These are phyloP conservation scores for Dolichoris vasculosae DNA, from an alignment of 1,140 invertebrate species.

Conservation along the genomic window DNA sequence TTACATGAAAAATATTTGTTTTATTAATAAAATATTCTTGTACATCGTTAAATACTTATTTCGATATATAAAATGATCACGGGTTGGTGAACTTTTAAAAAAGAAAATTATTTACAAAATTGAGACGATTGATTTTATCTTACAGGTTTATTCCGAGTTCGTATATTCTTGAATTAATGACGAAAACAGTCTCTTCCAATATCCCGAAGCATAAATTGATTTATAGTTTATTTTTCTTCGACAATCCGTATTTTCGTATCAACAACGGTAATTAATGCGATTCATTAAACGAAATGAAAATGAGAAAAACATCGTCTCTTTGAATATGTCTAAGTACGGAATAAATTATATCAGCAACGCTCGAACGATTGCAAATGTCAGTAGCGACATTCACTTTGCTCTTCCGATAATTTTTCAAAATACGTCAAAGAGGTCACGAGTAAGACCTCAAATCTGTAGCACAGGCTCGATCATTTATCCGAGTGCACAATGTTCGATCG, in stretches of 20 bases:
- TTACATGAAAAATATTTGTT: too few relatives aligned
- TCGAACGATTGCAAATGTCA: not conserved
- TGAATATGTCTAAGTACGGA: too few relatives aligned
- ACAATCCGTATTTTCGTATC: not conserved
- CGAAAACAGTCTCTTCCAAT: not conserved
- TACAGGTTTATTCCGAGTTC: not conserved
- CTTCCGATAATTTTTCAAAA: not conserved
- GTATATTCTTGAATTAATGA: constrained; percentile 8
- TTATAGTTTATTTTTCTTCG: not conserved
- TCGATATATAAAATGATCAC: not conserved
- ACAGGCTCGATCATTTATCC: constrained; percentile 32
- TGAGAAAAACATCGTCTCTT: not conserved
- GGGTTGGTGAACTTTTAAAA: not conserved
- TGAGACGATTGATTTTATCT: constrained; percentile 14
- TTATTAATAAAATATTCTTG: too few relatives aligned
- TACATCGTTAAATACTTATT: not conserved
- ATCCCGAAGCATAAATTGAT: not conserved
- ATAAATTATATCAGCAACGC: not conserved
- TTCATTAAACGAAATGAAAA: not conserved
- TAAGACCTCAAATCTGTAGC: not conserved
- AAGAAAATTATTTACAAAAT: constrained; percentile 13
- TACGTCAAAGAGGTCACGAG: not conserved
- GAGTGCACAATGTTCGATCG: constrained; percentile 29
- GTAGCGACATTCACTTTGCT: not conserved
- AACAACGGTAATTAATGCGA: not conserved